phyloP scores from a whole-genome alignment of 1,140 invertebrate species.

The Amphibalanus amphitrite region DNA sequence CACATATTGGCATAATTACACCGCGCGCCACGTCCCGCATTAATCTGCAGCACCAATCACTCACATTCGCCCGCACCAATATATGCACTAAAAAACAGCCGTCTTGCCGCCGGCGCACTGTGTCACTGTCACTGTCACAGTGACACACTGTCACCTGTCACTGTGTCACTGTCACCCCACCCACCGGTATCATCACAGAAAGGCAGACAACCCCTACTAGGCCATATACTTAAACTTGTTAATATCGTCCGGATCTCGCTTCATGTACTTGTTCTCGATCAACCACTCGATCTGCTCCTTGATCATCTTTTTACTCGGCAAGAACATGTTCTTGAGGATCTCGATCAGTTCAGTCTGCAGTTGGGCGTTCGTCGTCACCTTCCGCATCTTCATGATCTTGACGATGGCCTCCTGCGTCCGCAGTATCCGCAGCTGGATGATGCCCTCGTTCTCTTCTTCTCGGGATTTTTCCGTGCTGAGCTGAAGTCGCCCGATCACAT shows the following conservation, averaged over 20 bases:
- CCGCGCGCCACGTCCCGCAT: no score
- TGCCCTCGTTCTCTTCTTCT: slow-evolving; percentile 93
- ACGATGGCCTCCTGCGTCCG: slow-evolving; percentile 92
- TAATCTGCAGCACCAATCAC: no score
- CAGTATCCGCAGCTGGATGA: slow-evolving; percentile 84
- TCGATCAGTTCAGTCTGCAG: slow-evolving; percentile 92
- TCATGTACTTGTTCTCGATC: slow-evolving; percentile 97
- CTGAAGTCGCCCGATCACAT: slow-evolving; percentile 84
- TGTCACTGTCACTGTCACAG: no score
- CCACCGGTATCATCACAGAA: no score
- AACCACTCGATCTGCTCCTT: slow-evolving; percentile 99
- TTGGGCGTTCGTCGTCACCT: slow-evolving; percentile 79
- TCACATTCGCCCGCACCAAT: no score
- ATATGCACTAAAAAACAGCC: no score
- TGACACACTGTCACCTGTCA: no score
- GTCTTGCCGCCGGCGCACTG: no score
- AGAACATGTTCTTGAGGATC: slow-evolving; percentile 97
- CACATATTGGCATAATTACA: no score
- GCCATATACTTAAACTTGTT: slow-evolving; percentile 97
- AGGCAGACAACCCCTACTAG: slow-evolving; percentile 33
- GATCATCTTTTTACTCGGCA: slow-evolving; percentile 97
- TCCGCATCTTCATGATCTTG: slow-evolving; percentile 96
- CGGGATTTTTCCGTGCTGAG: slow-evolving; percentile 86
- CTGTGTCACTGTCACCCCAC: no score
- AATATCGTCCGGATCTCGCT: slow-evolving; percentile 87